phyloP scores from a whole-genome alignment of 2,888 invertebrate species.

The Pyrrhia umbra region DNA sequence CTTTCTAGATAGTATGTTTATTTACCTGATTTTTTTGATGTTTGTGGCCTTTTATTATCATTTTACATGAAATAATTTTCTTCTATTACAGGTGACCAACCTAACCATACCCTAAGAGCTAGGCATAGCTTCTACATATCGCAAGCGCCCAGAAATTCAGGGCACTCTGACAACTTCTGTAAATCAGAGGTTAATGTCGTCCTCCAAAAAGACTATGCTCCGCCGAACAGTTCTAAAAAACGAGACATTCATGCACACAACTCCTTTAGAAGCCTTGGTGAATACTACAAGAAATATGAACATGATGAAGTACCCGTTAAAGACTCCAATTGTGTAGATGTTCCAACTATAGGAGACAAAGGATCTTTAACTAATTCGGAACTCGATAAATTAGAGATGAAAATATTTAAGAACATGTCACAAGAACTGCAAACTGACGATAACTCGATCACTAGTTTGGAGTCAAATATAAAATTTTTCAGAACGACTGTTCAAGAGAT shows the following conservation, averaged over 20 bases:
- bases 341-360: slow-evolving; percentile 48
- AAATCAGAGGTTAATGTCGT: slow-evolving; percentile 67
- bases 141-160: slow-evolving; percentile 42
- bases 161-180: slow-evolving; percentile 49
- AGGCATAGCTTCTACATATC: slow-evolving; percentile 65
- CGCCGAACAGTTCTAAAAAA: neutral
- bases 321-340: slow-evolving; percentile 65
- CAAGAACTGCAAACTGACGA: slow-evolving; percentile 75
- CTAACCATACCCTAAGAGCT: slow-evolving; percentile 51
- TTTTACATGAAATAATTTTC: neutral
- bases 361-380: slow-evolving; percentile 76
- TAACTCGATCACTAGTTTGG: slow-evolving; percentile 70
- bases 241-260: slow-evolving; percentile 8
- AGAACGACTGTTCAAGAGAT: slow-evolving; percentile 81
- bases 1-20: no score
- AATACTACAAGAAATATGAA: slow-evolving; percentile 80
- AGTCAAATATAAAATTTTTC: slow-evolving; percentile 82
- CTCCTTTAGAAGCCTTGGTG: slow-evolving; percentile 52
- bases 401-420: slow-evolving; percentile 75
- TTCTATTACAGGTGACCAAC: slow-evolving; percentile 40
- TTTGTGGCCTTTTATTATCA: no score
- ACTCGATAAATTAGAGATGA: slow-evolving; percentile 76
- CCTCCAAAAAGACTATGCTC: slow-evolving; percentile 1
- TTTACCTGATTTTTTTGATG: no score
- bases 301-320: slow-evolving; percentile 80